Percentiles rank a stretch among this genome's conserved stretches.
These are phyloP conservation scores for Malacoctenus gilli DNA, from an alignment of 2,797 vertebrate genomes.

Conservation along the genomic window DNA sequence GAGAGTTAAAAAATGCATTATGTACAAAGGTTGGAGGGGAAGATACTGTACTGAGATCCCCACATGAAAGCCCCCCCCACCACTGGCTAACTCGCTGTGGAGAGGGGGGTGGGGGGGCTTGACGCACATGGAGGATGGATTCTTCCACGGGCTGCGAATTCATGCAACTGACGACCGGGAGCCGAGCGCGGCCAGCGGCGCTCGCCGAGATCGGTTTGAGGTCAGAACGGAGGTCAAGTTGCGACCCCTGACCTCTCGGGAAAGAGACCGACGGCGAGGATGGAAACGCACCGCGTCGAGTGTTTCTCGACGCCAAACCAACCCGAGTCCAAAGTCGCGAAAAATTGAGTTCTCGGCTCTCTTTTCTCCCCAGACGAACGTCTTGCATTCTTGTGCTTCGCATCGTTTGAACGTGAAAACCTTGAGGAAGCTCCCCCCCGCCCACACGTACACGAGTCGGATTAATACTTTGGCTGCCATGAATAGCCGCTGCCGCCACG, in stretches of 20 bases:
- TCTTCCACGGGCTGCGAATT: background rate
- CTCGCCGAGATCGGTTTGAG: no score
- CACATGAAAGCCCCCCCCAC: background rate
- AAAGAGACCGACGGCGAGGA: no score
- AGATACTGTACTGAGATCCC: background rate
- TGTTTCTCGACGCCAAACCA: no score
- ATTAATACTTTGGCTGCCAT: slow-evolving; percentile 2
- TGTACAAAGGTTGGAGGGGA: background rate
- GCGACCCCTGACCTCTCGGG: no score
- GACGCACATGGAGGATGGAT: background rate
- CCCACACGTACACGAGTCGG: slow-evolving; percentile 1
- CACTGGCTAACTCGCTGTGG: background rate
- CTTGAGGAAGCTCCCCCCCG: background rate
- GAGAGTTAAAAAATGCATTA: background rate
- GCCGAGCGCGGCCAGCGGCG: no score
- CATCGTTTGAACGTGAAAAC: background rate
- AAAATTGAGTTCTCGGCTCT: no score
- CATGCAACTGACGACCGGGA: no score
- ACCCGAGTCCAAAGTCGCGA: no score
- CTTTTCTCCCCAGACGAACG: no score
- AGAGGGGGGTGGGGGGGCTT: no score
- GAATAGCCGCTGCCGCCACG: slow-evolving; percentile 7
- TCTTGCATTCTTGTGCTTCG: background rate
- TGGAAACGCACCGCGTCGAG: no score
- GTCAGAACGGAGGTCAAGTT: no score